Percentiles rank a stretch among this genome's conserved stretches.
Conservation (phyloP, 2,888 invertebrate genomes). For the Diarsia rubi region DNA sequence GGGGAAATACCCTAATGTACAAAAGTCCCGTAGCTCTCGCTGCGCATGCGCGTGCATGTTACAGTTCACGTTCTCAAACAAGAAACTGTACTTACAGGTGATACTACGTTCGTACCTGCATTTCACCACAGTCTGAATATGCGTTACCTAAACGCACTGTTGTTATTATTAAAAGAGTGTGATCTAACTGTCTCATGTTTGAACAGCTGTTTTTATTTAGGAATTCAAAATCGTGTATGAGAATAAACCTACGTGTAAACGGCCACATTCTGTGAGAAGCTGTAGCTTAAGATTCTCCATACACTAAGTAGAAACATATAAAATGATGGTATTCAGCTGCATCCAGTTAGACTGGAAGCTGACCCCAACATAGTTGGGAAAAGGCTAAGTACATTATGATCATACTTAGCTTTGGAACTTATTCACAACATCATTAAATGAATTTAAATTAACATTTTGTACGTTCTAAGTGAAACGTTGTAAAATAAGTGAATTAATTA, state of each 20-base stretch:
- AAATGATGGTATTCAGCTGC: not conserved
- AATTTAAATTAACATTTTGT: no score
- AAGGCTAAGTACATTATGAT: no score
- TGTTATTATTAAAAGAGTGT: not conserved
- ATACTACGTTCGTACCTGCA: not conserved
- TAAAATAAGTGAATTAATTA: not conserved
- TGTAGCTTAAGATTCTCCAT: not conserved
- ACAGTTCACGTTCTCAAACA: not conserved
- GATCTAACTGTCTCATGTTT: not conserved
- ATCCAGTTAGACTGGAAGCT: no score
- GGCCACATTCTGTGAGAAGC: not conserved
- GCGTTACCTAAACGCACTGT: not conserved
- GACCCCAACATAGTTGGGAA: no score
- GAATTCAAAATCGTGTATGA: not conserved
- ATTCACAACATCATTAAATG: no score
- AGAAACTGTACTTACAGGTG: not conserved
- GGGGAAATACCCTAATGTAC: no score
- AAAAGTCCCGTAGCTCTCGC: no score
- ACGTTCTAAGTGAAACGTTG: no score
- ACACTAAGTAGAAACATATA: not conserved
- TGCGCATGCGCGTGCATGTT: not conserved
- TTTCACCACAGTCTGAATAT: slow-evolving; percentile 9
- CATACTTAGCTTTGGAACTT: no score
- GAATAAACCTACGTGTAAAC: slow-evolving; percentile 1
- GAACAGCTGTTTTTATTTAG: slow-evolving; percentile 13